Base-by-base conservation (phyloP, 1,140 invertebrate species). In the Plectus sambesii region DNA sequence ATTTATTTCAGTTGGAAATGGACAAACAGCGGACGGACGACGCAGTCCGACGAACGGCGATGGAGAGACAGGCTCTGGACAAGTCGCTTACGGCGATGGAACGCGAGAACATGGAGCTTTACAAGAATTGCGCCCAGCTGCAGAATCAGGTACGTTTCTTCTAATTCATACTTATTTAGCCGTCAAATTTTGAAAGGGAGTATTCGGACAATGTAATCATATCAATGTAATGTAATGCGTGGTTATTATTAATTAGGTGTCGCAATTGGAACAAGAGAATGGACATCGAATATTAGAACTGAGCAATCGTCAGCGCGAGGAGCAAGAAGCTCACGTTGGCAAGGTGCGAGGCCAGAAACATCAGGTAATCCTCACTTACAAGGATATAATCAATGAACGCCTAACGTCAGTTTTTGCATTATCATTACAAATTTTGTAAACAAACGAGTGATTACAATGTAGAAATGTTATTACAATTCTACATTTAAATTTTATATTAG, bases 71-170 rank as follows among this genome's bases (percentile, higher is more conserved):
- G 5, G 49, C 49, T 12, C 26, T 51, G 50, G 49, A 51, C 19
- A 51, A 51, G 30, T 51, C 49, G 1, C 30, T 51, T 12, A 51
- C 27, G 20, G 49, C 49, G 6, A 51, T 51, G 49, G 49, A 51
- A 26, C 49, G 52, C 23, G 49, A 51, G 49, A 51, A 51, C 38
- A 20, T 37, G n/a, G 49, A 51, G 25, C 30, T 51, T 15, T 51
- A 51, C 39, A 39, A 38, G 22, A 51, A 51, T 40, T 51, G 49
- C 22, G 27, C 46, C 1, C 23, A 51, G 20, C 22, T 51, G 15
- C 49, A 51, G 24, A 40, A 26, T 12, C 49, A 51, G 48, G 49
- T 5, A 29, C 26, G 42, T n/a, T n/a, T n/a, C n/a, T n/a, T n/a
- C n/a, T n/a, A n/a, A n/a, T n/a, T n/a, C n/a, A n/a, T n/a, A n/a